phyloP scores from a whole-genome alignment of 1,140 invertebrate genomes.

The Homalodisca vitripennis region DNA sequence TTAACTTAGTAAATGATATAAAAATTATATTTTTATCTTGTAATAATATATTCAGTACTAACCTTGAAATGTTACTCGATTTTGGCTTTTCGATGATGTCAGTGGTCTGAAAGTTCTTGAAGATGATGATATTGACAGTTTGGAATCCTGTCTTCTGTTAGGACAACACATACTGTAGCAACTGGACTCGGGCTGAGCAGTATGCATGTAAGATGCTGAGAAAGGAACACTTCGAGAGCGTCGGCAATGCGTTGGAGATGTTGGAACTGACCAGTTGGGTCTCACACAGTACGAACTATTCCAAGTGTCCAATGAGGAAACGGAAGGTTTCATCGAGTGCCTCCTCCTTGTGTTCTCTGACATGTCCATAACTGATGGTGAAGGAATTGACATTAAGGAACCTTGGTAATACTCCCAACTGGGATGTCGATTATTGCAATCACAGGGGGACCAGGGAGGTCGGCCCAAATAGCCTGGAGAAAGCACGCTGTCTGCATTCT shows the following conservation, averaged over 20 bases:
- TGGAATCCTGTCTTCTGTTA: slow-evolving; percentile 14
- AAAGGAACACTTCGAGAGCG: slow-evolving; percentile 38
- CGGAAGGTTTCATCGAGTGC: slow-evolving; percentile 42
- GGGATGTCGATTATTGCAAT: slow-evolving; percentile 32
- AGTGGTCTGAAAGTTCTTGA: slow-evolving; percentile 18
- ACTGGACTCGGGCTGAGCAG: background rate
- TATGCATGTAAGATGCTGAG: slow-evolving; percentile 19
- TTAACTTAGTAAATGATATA: no score
- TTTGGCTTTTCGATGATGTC: slow-evolving; percentile 1
- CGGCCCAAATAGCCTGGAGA: slow-evolving; percentile 36
- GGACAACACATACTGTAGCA: slow-evolving; percentile 14
- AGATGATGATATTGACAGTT: slow-evolving; percentile 18
- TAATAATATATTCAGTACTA: no score
- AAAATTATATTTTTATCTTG: no score
- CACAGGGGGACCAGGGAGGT: slow-evolving; percentile 38
- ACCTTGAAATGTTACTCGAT: slow-evolving; percentile 56
- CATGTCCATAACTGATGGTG: slow-evolving; percentile 28
- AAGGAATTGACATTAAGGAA: slow-evolving; percentile 31
- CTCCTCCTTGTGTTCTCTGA: slow-evolving; percentile 33
- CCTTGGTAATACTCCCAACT: slow-evolving; percentile 44
- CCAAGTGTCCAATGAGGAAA: slow-evolving; percentile 50
- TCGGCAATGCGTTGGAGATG: slow-evolving; percentile 52
- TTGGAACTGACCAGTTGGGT: slow-evolving; percentile 54
- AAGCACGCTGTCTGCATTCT: slow-evolving; percentile 39
- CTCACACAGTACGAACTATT: slow-evolving; percentile 44